Percentiles rank a stretch among this genome's conserved stretches.
Conservation (phyloP, 2,888 invertebrate genomes). For the Polyploca ridens region DNA sequence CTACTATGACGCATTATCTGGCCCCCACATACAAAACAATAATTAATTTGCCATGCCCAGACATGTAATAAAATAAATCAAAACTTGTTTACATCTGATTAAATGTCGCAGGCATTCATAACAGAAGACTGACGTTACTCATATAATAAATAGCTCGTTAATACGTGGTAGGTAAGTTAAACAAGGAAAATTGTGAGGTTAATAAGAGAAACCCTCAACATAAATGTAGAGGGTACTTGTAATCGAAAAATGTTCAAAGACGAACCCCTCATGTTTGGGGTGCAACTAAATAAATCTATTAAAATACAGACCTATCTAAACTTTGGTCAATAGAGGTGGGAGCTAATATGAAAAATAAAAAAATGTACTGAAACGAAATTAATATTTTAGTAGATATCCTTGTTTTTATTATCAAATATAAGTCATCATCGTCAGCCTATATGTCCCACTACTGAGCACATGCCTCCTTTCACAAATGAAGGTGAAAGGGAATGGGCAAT, state of each 20-base stretch:
- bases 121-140: neutral
- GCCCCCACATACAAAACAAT: too few relatives aligned
- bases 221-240: constrained; percentile 42
- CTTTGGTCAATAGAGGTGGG: constrained; percentile 34
- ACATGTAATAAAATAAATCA: neutral
- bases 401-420: too few relatives aligned
- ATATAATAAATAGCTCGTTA: neutral
- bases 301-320: constrained; percentile 41
- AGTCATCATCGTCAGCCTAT: too few relatives aligned
- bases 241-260: constrained; percentile 58
- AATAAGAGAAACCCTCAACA: constrained; percentile 31
- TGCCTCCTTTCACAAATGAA: too few relatives aligned
- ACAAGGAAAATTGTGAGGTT: constrained; percentile 45
- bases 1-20: too few relatives aligned
- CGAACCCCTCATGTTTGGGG: constrained; percentile 43
- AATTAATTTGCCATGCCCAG: neutral
- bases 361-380: too few relatives aligned
- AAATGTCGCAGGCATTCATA: neutral
- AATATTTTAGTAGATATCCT: too few relatives aligned
- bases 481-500: too few relatives aligned
- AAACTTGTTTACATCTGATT: neutral
- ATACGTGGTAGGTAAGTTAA: constrained; percentile 27
- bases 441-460: too few relatives aligned
- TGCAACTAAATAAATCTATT: constrained; percentile 40
- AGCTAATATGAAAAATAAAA: too few relatives aligned